Base-by-base conservation (phyloP, 2,888 invertebrate species). In the Pocota personata region DNA sequence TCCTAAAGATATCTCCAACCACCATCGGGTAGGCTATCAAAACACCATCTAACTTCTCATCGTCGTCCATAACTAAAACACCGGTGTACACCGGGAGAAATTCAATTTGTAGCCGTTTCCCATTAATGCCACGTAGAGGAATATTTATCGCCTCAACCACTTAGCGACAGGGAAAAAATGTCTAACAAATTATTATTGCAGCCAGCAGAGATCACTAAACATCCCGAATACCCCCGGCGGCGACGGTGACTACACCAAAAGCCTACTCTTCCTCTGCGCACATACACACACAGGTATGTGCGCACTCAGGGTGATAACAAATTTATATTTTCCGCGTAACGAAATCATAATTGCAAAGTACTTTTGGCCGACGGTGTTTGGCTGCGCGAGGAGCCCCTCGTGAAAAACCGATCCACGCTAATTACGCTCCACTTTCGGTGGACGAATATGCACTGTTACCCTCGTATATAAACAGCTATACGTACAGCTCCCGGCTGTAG, bases 341-440 rank as follows among this genome's bases (percentile, higher is more conserved):
- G 82, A 86, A 82, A 86, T 86, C 86, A 82, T 86, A 86, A 86
- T 77, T 86, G 82, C 82, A 71, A 86, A 86, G 86, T 82, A 76
- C 76, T 67, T 76, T 82, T 76, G 86, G 82, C 82, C 82, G 86
- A 67, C 76, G 82, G 82, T 66, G 71, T 64, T 82, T 83, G 60
- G 37, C 27, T 16, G 58, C 32, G n/a, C 32, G 67, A 48, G 43
- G 48, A 55, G 77, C 40, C 66, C 43, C 46, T 40, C 24, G 27
- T 4, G 78, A 79, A 79, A 72, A 77, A 52, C 62, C 76, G 62
- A 82, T 82, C 71, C 76, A 76, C 82, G 69, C 82, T 87, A 87
- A 87, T 87, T 87, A 82, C 87, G 82, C 78, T 78, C 87, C 78
- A 87, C 82, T 73, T 87, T 87, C 48, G 86, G 72, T 19, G 43